phyloP scores from a whole-genome alignment of 2,113 vertebrate species.

The Panthera leo region DNA sequence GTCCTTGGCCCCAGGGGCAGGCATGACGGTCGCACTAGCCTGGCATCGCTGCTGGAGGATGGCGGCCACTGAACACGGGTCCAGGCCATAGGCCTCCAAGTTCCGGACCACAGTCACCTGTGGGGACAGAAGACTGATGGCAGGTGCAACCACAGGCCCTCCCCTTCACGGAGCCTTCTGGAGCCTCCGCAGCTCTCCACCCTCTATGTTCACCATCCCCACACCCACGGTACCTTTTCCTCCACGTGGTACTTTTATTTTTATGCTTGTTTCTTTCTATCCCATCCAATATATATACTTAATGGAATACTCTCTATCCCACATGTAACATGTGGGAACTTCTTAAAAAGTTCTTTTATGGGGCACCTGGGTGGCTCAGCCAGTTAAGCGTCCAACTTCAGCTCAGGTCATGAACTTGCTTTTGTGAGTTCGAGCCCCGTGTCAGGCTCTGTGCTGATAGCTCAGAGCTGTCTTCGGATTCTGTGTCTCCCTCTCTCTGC shows the following conservation, averaged over 20 bases:
- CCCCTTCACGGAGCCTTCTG: not conserved
- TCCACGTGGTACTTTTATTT: not conserved
- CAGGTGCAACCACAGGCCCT: not conserved
- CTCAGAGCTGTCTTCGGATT: no score
- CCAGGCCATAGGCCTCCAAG: constrained; percentile 93
- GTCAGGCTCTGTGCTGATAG: no score
- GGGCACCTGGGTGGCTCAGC: no score
- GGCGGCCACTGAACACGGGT: constrained; percentile 89
- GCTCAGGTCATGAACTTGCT: no score
- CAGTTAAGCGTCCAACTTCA: no score
- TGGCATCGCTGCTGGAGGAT: constrained; percentile 92
- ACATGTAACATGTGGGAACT: not conserved
- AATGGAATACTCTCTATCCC: not conserved
- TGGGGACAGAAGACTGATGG: not conserved
- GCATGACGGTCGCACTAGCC: constrained; percentile 91
- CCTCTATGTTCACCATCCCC: not conserved
- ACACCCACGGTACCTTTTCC: not conserved
- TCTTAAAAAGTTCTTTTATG: not conserved
- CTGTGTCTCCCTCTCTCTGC: no score
- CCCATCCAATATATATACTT: not conserved
- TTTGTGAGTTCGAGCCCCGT: no score
- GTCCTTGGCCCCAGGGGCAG: constrained; percentile 91
- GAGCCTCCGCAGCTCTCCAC: not conserved
- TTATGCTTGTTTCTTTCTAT: not conserved
- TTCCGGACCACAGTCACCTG: constrained; percentile 97